Evolutionary conservation across 35 echinoderm and acorn worm genomes (phyloP), one percentile per base, ranked within the genome.

Genomic region (Ptychodera flava): DNA sequence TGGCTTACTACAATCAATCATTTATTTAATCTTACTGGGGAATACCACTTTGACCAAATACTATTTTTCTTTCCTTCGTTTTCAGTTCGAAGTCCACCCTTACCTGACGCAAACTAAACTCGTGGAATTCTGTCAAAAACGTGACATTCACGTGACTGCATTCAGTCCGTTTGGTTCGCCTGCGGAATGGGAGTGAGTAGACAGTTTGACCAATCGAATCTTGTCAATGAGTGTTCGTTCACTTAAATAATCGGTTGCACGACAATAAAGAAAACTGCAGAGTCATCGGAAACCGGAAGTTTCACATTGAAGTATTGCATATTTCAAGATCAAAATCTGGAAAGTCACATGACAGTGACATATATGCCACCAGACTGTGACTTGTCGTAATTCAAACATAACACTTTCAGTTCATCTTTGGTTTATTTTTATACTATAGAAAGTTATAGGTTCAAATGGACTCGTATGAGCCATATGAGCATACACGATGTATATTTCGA

Each of bases 121-220:
- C 36, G 35, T 97, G 28, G 77, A 91, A n/a, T 97, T 86, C 36
- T 97, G 95, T 79, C 88, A 83, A 15, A 77, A 85, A 16, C 88
- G 93, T 36, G 87, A 85, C 28, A 90, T 97, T 10, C 85, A 86
- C 0, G 92, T 97, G 0, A 93, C 95, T 28, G 91, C 95, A 22
- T 97, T 91, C 82, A 97, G 95, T 83, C 95, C 95, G 28, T 87
- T 97, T 16, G 95, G 95, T 16, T 91, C 91, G 15, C 95, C 95
- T 33, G 85, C 6, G 22, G 45, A 6, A 64, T 22, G 6, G 22
- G 45, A 64, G 45, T 64, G 22, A 64, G 45, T 64, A 22, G 45
- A 6, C 6, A 64, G 6, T 6, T 64, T 6, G 6, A 64, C 22
- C 22, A 12, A 64, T 22, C 45, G 22, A 22, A 22, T 64, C 45